Evolutionary conservation across 2,113 vertebrate species (phyloP), one percentile per base, ranked within the genome.

Genomic region (Lampris megalopsis): DNA sequence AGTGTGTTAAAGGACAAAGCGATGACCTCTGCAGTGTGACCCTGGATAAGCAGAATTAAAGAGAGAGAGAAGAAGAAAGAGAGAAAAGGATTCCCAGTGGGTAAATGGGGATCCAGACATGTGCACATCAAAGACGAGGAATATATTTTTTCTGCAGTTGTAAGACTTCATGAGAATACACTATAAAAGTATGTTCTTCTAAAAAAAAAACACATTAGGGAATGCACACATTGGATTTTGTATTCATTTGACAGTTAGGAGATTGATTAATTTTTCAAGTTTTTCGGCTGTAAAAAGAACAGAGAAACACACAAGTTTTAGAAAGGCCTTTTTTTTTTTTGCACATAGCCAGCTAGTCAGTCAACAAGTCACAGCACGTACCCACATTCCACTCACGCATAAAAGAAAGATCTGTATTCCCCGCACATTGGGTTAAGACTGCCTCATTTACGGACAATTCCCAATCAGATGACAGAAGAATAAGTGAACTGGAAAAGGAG

Each of bases 21-120:
- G 77, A 98, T 95, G 52, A 99, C 93, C 94, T 99, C 98, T 68
- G 95, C 97, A 10, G 94, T 94, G 72, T 99, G 98, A 47, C 96
- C 97, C 97, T 99, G 84, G 59, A 73, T 43, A 36, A 6, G 41
- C 43, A 66, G 50, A 70, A 74, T 48, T 38, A 73, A 56, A 70
- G 1, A 68, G 11, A 61, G n/a, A 50, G 24, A 52, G 4, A 2
- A 35, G 4, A 5, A 37, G 52, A 38, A n/a, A 57, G 45, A 10
- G 3, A 50, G 4, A 63, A 6, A 43, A 13, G 57, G 3, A 38
- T 9, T 57, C 10, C 11, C 37, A 68, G 7, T 43, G n/a, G 45
- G 61, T 43, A 37, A 65, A 2, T 49, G 60, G 60, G 42, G 5
- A 63, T 43, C 54, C 3, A 9, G 35, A 24, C 24, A 49, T 45